Conservation (phyloP, 2,113 vertebrate genomes). For the Falco punctatus region DNA sequence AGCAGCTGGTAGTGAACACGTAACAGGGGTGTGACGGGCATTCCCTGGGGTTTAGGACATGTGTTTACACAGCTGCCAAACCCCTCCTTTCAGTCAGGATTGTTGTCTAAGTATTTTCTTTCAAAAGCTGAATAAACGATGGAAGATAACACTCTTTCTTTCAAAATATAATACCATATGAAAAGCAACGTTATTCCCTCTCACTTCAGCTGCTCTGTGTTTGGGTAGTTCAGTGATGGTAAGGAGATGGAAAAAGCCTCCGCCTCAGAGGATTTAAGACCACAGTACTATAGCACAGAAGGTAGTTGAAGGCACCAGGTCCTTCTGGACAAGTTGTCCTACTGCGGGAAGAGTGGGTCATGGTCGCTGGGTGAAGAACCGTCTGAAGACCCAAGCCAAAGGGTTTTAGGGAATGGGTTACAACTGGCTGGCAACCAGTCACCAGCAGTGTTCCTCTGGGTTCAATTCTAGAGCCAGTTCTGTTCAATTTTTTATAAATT, state of each 20-base stretch:
- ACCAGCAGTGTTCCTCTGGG: no score
- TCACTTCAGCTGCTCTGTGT: neutral
- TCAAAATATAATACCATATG: neutral
- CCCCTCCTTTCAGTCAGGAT: neutral
- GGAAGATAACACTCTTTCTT: neutral
- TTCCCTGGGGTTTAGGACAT: neutral
- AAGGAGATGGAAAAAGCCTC: neutral
- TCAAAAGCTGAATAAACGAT: neutral
- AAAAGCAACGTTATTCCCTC: neutral
- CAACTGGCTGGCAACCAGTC: no score
- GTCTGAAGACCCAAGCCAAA: no score
- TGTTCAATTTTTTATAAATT: no score
- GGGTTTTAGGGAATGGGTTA: no score
- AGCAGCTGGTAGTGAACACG: neutral
- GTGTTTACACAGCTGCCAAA: neutral
- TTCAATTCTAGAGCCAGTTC: no score
- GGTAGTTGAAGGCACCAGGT: neutral
- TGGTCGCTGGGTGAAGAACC: no score
- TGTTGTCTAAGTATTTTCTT: neutral
- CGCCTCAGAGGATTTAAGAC: neutral
- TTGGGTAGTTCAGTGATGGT: neutral
- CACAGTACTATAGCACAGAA: neutral
- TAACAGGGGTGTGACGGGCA: neutral
- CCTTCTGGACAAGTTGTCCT: neutral
- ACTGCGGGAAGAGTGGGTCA: no score